Evolutionary conservation across 2,797 vertebrate genomes (phyloP).

Genomic region (Epinephelus coioides): DNA sequence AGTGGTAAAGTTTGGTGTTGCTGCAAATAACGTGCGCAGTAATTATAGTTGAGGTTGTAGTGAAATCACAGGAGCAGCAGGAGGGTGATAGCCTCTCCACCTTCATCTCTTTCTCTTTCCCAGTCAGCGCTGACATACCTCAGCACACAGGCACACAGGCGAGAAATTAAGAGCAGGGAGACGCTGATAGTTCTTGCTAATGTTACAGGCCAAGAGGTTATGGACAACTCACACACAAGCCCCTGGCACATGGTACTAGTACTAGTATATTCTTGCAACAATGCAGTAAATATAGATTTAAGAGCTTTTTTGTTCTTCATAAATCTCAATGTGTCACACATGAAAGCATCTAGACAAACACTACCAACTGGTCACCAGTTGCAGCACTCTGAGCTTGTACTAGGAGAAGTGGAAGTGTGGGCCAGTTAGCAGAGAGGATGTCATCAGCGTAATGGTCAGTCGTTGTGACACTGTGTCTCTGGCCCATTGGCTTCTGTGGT

Average conservation of each 20-base stretch:
- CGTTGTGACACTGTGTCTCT: conserved; percentile 75
- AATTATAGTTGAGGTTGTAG: conserved; percentile 82
- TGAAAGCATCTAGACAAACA: not conserved
- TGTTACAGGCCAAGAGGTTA: conserved; percentile 61
- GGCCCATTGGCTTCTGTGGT: conserved; percentile 84
- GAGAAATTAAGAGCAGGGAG: conserved; percentile 83
- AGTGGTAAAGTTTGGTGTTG: conserved; percentile 78
- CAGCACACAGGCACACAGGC: conserved; percentile 84
- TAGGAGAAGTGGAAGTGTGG: not conserved
- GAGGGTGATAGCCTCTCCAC: conserved; percentile 81
- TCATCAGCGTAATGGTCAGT: conserved; percentile 84
- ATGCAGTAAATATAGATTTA: conserved; percentile 4
- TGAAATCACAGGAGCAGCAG: conserved; percentile 83
- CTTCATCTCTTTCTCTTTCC: conserved; percentile 75
- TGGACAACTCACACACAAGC: conserved; percentile 13
- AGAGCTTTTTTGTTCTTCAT: conserved; percentile 30
- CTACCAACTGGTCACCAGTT: conserved; percentile 1
- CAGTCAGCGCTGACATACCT: conserved; percentile 80
- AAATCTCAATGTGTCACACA: conserved; percentile 35
- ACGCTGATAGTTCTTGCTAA: conserved; percentile 77
- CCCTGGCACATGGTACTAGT: not conserved
- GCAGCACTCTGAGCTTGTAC: not conserved
- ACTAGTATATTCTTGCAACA: not conserved
- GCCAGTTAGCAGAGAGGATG: conserved; percentile 63
- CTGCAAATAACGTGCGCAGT: conserved; percentile 72